Evolutionary conservation across 2,797 vertebrate genomes (phyloP).

Genomic region (Sebastiscus albofasciatus): DNA sequence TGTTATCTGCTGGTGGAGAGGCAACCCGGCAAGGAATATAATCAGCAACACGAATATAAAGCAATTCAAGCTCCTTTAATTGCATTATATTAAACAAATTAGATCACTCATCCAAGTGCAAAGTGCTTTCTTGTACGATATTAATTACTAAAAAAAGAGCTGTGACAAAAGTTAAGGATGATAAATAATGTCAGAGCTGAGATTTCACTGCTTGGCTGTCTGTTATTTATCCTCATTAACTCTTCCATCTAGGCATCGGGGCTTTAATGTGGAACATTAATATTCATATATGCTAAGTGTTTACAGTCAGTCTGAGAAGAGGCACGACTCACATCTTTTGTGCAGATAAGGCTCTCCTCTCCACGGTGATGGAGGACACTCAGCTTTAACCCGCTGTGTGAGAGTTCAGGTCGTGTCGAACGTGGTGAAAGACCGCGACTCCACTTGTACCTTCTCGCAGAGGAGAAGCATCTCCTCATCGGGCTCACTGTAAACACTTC

Average conservation of each 20-base stretch:
- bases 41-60: slow-evolving; percentile 84
- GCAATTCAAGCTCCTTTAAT: slow-evolving; percentile 81
- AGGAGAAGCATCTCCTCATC: slow-evolving; percentile 41
- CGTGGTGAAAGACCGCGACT: slow-evolving; percentile 47
- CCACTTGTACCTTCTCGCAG: slow-evolving; percentile 45
- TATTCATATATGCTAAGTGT: slow-evolving; percentile 86
- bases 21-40: slow-evolving; percentile 67
- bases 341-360: slow-evolving; percentile 61
- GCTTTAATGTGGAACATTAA: slow-evolving; percentile 83
- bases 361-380: slow-evolving; percentile 55
- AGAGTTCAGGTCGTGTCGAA: slow-evolving; percentile 38
- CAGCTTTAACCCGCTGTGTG: slow-evolving; percentile 28
- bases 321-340: slow-evolving; percentile 65
- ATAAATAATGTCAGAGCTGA: slow-evolving; percentile 82
- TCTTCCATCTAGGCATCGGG: slow-evolving; percentile 73
- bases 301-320: slow-evolving; percentile 76
- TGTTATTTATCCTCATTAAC: slow-evolving; percentile 87
- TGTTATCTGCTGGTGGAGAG: slow-evolving; percentile 72
- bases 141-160: slow-evolving; percentile 83
- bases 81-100: slow-evolving; percentile 85
- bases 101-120: slow-evolving; percentile 83
- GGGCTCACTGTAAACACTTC: slow-evolving; percentile 18
- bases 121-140: slow-evolving; percentile 82
- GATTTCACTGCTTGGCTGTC: slow-evolving; percentile 78
- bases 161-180: slow-evolving; percentile 84